These are phyloP conservation scores for Drosophila aldrichi DNA, from an alignment of 2,888 invertebrate genomes.

Conservation along the genomic window DNA sequence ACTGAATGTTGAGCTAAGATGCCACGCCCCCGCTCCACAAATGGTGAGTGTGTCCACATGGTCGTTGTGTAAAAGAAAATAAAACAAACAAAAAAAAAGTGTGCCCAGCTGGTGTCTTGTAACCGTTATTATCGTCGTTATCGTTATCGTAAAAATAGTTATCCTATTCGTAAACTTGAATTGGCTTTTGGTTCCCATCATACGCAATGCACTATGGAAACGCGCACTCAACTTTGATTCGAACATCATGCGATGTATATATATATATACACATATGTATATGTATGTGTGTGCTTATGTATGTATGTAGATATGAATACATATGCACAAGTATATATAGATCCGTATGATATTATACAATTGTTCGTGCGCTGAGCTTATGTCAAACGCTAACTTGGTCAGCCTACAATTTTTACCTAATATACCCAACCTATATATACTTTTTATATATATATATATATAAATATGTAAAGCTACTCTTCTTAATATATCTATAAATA, in stretches of 20 bases:
- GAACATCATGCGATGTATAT: slow-evolving; percentile 23
- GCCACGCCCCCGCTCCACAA: slow-evolving; percentile 43
- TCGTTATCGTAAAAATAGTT: slow-evolving; percentile 46
- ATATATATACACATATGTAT: not conserved
- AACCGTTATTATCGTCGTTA: slow-evolving; percentile 50
- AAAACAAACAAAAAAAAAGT: slow-evolving; percentile 10
- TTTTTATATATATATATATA: slow-evolving; percentile 15
- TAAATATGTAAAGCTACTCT: slow-evolving; percentile 22
- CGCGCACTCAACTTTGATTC: slow-evolving; percentile 46
- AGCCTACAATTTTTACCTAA: slow-evolving; percentile 26
- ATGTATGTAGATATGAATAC: slow-evolving; percentile 8
- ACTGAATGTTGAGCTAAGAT: slow-evolving; percentile 45
- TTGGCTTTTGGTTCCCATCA: slow-evolving; percentile 57
- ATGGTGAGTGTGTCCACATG: slow-evolving; percentile 57
- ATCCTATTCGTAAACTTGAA: slow-evolving; percentile 54
- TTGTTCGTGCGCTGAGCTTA: slow-evolving; percentile 41
- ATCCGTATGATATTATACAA: slow-evolving; percentile 29
- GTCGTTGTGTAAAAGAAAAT: slow-evolving; percentile 38
- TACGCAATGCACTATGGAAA: slow-evolving; percentile 44
- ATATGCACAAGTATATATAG: slow-evolving; percentile 26
- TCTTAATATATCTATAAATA: slow-evolving; percentile 20
- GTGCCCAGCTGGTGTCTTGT: slow-evolving; percentile 40
- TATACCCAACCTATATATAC: slow-evolving; percentile 15
- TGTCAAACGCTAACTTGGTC: slow-evolving; percentile 28
- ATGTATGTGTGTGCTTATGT: not conserved